Percentiles rank a stretch among this genome's conserved stretches.
These are phyloP conservation scores for Notarius lentiginosus DNA, from an alignment of 2,113 vertebrate genomes.

Conservation along the genomic window DNA sequence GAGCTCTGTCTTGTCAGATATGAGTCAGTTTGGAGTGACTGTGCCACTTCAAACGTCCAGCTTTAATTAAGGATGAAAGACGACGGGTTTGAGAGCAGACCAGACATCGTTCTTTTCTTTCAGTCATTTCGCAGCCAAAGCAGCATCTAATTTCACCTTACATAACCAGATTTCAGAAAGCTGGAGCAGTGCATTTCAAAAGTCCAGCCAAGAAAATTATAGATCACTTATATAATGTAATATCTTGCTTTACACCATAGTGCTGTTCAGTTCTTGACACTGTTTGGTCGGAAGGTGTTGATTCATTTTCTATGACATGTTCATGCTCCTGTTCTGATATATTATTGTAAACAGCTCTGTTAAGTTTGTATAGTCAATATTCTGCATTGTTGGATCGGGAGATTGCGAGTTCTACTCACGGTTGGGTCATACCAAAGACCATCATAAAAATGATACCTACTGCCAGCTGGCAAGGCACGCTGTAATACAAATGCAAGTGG, in stretches of 20 bases:
- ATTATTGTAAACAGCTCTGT: neutral
- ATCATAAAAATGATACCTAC: too few species aligned
- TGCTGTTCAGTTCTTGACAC: neutral
- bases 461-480: too few species aligned
- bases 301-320: neutral
- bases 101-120: constrained; percentile 30
- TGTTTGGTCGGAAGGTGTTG: neutral
- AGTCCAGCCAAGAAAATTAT: neutral
- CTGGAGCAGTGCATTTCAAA: neutral
- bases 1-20: constrained; percentile 50
- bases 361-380: neutral
- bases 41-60: constrained; percentile 51
- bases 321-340: neutral
- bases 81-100: constrained; percentile 29
- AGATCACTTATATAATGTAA: too few species aligned
- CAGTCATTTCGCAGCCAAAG: constrained; percentile 27
- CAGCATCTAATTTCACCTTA: constrained; percentile 32
- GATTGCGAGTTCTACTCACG: too few species aligned
- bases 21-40: constrained; percentile 52
- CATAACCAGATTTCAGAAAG: constrained; percentile 19
- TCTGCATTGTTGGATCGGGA: neutral
- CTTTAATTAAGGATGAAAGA: constrained; percentile 60
- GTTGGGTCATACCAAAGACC: too few species aligned
- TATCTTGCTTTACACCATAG: neutral
- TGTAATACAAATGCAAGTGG: too few species aligned